Percentiles rank a stretch among this genome's conserved stretches.
Evolutionary conservation across 1,140 invertebrate species (phyloP).

Genomic region (Bombyx mori): ASM3026992v2 NC_085109.1:8267001-8267500

Average conservation of each 20-base stretch:
- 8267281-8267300: background rate
- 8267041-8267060: slow-evolving; percentile 1
- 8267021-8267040: too few relatives aligned
- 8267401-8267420: slow-evolving; percentile 33
- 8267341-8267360: too few relatives aligned
- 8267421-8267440: slow-evolving; percentile 23
- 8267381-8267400: slow-evolving; percentile 25
- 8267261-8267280: background rate
- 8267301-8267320: too few relatives aligned
- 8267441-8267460: slow-evolving; percentile 20
- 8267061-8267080: slow-evolving; percentile 56
- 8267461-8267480: background rate
- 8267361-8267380: too few relatives aligned
- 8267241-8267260: background rate
- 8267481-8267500: slow-evolving; percentile 12
- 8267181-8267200: slow-evolving; percentile 28
- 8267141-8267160: slow-evolving; percentile 58
- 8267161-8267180: slow-evolving; percentile 57
- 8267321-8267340: too few relatives aligned
- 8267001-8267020: too few relatives aligned
- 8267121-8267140: slow-evolving; percentile 57
- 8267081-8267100: slow-evolving; percentile 58
- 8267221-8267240: background rate
- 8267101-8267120: slow-evolving; percentile 48
- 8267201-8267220: background rate